phyloP scores from a whole-genome alignment of 2,797 vertebrate genomes.

The Mus minutoides region DNA sequence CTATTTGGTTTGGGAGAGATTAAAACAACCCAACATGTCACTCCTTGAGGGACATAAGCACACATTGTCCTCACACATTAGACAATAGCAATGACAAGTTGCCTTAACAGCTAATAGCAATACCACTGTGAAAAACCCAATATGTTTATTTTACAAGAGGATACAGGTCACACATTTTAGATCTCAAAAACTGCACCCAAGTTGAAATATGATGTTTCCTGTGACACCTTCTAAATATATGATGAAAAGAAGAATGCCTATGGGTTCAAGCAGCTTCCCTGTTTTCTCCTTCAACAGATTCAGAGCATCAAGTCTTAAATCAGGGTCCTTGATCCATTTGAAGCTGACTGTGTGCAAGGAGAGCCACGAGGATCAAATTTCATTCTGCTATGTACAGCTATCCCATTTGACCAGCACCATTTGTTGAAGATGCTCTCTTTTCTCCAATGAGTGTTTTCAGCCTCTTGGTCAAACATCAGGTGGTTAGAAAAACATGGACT shows the following conservation, averaged over 20 bases:
- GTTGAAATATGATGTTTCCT: not conserved
- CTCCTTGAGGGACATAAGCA: not conserved
- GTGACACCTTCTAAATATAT: not conserved
- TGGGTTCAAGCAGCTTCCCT: too few species aligned
- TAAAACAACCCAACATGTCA: not conserved
- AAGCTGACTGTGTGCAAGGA: not conserved
- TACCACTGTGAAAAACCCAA: not conserved
- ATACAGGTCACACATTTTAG: not conserved
- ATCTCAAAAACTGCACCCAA: not conserved
- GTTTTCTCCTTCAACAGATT: not conserved
- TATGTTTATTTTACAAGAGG: slow-evolving; percentile 19
- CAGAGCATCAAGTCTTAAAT: not conserved
- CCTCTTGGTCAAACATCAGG: not conserved
- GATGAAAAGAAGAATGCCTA: not conserved
- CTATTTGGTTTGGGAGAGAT: not conserved
- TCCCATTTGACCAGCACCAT: not conserved
- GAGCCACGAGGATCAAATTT: not conserved
- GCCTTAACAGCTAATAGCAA: not conserved
- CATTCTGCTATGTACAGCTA: not conserved
- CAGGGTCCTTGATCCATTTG: too few species aligned
- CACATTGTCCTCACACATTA: not conserved
- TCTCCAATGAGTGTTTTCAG: not conserved
- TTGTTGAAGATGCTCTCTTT: not conserved
- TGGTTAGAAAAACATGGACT: too few species aligned
- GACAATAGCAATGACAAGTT: not conserved